Evolutionary conservation across 2,113 vertebrate species (phyloP).

Genomic region (Rhinoptilus africanus): DNA sequence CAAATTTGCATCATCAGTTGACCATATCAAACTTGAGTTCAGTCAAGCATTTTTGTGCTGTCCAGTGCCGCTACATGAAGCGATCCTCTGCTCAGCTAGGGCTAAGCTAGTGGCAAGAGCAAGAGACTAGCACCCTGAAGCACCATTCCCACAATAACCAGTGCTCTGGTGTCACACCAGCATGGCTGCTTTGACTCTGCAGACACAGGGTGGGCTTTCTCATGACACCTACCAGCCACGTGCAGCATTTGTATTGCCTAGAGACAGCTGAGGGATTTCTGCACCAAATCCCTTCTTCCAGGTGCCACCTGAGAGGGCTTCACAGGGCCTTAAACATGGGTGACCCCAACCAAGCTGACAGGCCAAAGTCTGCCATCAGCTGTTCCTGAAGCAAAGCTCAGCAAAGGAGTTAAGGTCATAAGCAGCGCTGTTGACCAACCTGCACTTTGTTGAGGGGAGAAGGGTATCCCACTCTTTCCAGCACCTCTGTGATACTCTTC

Average conservation of each 20-base stretch:
- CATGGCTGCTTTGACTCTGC: fast-evolving
- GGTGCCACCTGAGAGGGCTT: neutral
- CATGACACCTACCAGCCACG: fast-evolving
- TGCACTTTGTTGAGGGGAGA: neutral
- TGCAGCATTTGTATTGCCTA: neutral
- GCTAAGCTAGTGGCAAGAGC: neutral
- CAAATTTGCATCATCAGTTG: neutral
- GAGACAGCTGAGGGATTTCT: neutral
- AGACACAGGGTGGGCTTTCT: fast-evolving
- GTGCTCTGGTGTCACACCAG: fast-evolving
- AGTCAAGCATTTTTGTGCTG: neutral
- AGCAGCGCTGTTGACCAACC: fast-evolving
- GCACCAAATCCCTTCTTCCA: neutral
- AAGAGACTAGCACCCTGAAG: neutral
- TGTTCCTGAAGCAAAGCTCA: neutral
- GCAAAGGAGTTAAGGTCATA: neutral
- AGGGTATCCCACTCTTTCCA: fast-evolving
- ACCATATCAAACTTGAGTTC: fast-evolving
- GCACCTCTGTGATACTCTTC: neutral
- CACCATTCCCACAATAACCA: neutral
- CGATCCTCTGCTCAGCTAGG: neutral
- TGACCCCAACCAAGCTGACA: neutral
- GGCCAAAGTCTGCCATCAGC: neutral
- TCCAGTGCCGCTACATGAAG: fast-evolving
- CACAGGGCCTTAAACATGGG: neutral